phyloP scores from a whole-genome alignment of 2,888 invertebrate genomes.

The Polydrusus pterygomalis region DNA sequence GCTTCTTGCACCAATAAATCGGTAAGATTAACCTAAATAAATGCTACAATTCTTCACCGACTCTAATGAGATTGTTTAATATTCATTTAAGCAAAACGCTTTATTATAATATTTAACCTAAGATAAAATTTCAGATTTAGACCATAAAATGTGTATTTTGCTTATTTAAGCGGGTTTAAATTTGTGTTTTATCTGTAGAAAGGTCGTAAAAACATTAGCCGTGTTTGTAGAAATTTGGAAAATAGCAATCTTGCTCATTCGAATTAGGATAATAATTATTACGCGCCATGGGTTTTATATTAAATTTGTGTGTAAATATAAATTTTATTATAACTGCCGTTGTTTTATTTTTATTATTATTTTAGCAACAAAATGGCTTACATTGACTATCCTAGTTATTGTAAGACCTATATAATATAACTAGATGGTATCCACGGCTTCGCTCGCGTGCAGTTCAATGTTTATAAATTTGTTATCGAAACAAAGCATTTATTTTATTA shows the following conservation, averaged over 20 bases:
- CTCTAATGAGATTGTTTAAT: not conserved
- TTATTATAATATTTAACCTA: constrained; percentile 46
- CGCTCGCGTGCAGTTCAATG: no score
- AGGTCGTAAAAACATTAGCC: not conserved
- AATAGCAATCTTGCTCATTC: constrained; percentile 2
- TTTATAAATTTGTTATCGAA: no score
- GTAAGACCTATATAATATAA: no score
- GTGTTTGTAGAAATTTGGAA: not conserved
- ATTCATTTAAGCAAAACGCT: constrained; percentile 14
- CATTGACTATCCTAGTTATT: no score
- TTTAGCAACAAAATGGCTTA: no score
- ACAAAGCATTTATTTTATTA: no score
- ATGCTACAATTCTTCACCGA: not conserved
- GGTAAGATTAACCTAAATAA: no score
- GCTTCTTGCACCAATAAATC: no score
- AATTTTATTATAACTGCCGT: not conserved
- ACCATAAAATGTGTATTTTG: constrained; percentile 2
- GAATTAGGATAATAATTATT: constrained; percentile 8
- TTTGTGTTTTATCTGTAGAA: not conserved
- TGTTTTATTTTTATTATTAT: not conserved
- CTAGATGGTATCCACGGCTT: no score
- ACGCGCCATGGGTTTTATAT: not conserved
- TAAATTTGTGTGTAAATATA: not conserved
- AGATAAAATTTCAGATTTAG: constrained; percentile 15
- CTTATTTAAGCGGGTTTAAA: constrained; percentile 5